Evolutionary conservation across 2,113 vertebrate genomes (phyloP), one percentile per base, ranked within the genome.

Genomic region (Vireo altiloquus): DNA sequence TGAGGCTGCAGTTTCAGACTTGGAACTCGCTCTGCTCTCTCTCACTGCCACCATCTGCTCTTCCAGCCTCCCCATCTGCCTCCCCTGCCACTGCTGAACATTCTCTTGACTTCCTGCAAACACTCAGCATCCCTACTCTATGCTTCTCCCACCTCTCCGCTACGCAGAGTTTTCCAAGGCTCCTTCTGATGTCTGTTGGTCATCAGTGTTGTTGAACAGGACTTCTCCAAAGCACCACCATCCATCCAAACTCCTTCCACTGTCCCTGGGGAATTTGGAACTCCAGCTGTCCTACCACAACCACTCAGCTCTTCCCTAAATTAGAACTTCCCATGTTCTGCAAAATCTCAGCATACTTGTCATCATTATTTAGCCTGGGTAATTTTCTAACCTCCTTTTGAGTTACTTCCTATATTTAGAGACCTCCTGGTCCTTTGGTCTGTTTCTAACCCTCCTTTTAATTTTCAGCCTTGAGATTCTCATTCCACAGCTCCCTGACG

Each of bases 61-160:
- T 76, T 89, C 56, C 82, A 96, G 72, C 65, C 77, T 94, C 71
- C 52, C 92, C 93, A 93, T 78, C 95, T 94, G 90, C 92, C 80
- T 93, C 59, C 87, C 56, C 70, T n/a, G 4, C 74, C 82, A 80
- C 69, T 71, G 39, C 72, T 90, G 84, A 95, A 66, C 15, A 86
- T 44, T 83, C 74, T 53, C 82, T 25, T 81, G 79, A 86, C 79
- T 83, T 75, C 78, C 52, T 60, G 30, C n/a, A 59, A 23, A 25
- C 6, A 2, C 52, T 91, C n/a, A 64, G 17, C 2, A 1, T 54
- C 49, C 42, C 81, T 63, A 5, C 57, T 52, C 4, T 15, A 19
- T 0, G 3, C n/a, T 77, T 61, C 75, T 85, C 39, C 56, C 2
- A 7, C 39, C 9, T 63, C 40, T 79, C n/a, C 2, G 2, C 33